Evolutionary conservation across 2,888 invertebrate genomes (phyloP), one percentile per base, ranked within the genome.

Genomic region (Sarcophaga rosellei): DNA sequence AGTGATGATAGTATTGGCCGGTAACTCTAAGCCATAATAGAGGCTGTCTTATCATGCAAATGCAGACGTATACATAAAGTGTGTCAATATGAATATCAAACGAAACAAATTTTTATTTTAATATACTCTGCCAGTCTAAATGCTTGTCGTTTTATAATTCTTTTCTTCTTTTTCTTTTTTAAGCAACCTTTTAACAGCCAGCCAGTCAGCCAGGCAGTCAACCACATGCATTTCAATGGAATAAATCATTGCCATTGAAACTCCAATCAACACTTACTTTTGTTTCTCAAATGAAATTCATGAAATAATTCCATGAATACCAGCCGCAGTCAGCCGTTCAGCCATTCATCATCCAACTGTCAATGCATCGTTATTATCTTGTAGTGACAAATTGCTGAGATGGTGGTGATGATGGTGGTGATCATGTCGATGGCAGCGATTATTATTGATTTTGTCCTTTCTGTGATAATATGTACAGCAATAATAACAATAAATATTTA

Each of bases 371-470:
- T 73, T 59, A 45, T 69, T 74, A 68, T 69, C 63, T 70, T 69
- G 21, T 62, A 78, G 59, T 80, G 70, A 80, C 75, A 84, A 84
- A 65, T 84, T 79, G 75, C 35, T 70, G 6, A 47, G 45, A 76
- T 66, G 23, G 66, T 72, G 12, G 20, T 62, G 80, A 44, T 79
- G 57, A 59, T 66, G 59, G 15, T 69, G 47, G 47, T 23, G 68
- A 53, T 17, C 4, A 17, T 15, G 17, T 2, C 4, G 15, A 47
- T 47, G 47, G 47, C 4, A 4, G 15, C 15, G 47, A 47, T 47
- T 15, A 47, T 47, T 15, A 11, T 47, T 47, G 47, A 53, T 53
- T 53, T 53, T 53, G 53, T 47, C 66, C 20, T 25, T 15, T 63
- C 8, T 76, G 65, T 72, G 76, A 76, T 70, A 73, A 47, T 66